phyloP scores from a whole-genome alignment of 2,888 invertebrate genomes.

The Lepidocyrtinus sp. region DNA sequence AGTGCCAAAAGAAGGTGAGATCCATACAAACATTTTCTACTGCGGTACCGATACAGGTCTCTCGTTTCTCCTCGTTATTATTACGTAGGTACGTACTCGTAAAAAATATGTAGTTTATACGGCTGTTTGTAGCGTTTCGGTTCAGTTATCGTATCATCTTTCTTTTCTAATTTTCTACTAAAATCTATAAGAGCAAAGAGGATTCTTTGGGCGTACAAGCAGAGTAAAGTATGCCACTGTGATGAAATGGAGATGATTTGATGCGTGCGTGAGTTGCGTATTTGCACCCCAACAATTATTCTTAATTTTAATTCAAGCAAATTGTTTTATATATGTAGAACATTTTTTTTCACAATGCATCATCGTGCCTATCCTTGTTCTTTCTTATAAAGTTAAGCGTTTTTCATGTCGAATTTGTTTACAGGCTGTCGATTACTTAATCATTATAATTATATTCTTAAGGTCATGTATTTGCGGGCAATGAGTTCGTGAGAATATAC shows the following conservation, averaged over 20 bases:
- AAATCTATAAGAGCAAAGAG: not conserved
- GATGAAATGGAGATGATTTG: not conserved
- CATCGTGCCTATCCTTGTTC: not conserved
- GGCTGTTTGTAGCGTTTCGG: slow-evolving; percentile 38
- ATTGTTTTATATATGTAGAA: not conserved
- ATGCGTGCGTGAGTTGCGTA: not conserved
- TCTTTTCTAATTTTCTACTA: not conserved
- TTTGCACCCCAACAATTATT: not conserved
- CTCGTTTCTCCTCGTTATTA: not conserved
- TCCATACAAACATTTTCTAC: slow-evolving; percentile 28
- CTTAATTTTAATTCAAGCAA: not conserved
- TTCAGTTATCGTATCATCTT: slow-evolving; percentile 47
- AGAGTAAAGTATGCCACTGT: not conserved
- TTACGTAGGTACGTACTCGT: not conserved
- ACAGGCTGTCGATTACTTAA: not conserved
- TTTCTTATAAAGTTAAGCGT: not conserved
- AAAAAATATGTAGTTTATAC: not conserved
- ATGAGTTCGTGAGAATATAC: not conserved
- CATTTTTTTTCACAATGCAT: not conserved
- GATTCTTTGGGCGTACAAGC: not conserved
- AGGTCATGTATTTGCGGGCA: not conserved
- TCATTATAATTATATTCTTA: not conserved
- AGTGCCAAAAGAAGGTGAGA: not conserved
- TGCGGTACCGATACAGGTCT: slow-evolving; percentile 28
- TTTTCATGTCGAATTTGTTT: not conserved